A percentile compares a stretch with the other conserved stretches of the same genome.
These are phyloP conservation scores for Drosophila mimetica DNA, from an alignment of 2,888 invertebrate species.

Conservation along the genomic window DNA sequence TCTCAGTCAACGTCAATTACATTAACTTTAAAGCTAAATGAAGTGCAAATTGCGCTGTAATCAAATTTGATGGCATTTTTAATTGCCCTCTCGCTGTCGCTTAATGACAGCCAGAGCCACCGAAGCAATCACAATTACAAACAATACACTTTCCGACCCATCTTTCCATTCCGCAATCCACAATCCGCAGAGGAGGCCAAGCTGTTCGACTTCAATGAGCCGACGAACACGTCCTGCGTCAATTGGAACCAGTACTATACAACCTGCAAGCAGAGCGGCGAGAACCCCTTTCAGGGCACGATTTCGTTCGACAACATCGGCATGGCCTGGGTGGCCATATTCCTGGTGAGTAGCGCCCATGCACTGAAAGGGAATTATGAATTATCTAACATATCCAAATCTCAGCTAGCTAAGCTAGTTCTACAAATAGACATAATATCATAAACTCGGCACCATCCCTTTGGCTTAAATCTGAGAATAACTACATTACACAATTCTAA, in stretches of 20 bases:
- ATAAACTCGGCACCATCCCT: too few species aligned
- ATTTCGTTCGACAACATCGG: conserved; percentile 99
- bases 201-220: conserved; percentile 86
- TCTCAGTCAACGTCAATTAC: conserved; percentile 27
- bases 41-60: conserved; percentile 75
- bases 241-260: conserved; percentile 99
- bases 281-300: conserved; percentile 99
- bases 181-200: conserved; percentile 76
- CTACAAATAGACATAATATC: too few species aligned
- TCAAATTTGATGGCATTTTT: conserved; percentile 75
- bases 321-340: conserved; percentile 99
- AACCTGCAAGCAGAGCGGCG: conserved; percentile 94
- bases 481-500: too few species aligned
- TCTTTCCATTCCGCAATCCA: neutral
- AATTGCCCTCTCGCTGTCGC: conserved; percentile 62
- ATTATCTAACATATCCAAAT: too few species aligned
- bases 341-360: conserved; percentile 91
- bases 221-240: conserved; percentile 92
- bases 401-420: too few species aligned
- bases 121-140: conserved; percentile 50
- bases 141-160: conserved; percentile 27
- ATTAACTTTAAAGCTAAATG: conserved; percentile 62
- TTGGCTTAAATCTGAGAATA: too few species aligned
- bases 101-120: conserved; percentile 51
- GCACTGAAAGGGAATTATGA: neutral